Conservation (phyloP, 2,113 vertebrate genomes). For the Otocyon megalotis region DNA sequence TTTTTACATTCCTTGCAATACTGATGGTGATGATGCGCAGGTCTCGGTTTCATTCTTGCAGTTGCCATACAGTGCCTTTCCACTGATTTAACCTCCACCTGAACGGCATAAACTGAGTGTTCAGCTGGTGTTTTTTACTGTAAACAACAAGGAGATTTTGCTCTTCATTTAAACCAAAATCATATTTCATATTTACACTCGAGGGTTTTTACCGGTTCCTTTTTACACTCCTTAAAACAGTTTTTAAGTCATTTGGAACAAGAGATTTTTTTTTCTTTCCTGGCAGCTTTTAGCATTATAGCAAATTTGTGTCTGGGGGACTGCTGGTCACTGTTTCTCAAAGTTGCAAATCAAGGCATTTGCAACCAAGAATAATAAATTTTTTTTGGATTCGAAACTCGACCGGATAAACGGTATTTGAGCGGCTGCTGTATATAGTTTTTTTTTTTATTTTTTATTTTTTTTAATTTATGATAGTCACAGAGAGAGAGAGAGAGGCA, state of each 20-base stretch:
- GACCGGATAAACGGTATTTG: slow-evolving; percentile 88
- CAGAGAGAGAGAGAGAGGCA: too few relatives aligned
- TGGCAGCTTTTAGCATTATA: slow-evolving; percentile 97
- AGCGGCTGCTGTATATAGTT: slow-evolving; percentile 92
- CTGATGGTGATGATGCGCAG: slow-evolving; percentile 92
- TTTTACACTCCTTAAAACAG: slow-evolving; percentile 97
- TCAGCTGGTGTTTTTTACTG: slow-evolving; percentile 98
- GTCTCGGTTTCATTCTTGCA: slow-evolving; percentile 94
- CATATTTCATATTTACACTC: slow-evolving; percentile 99
- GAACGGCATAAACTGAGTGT: slow-evolving; percentile 92
- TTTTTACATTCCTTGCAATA: slow-evolving; percentile 96
- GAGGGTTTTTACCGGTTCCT: slow-evolving; percentile 98
- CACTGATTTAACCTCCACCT: slow-evolving; percentile 94
- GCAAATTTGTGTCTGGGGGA: slow-evolving; percentile 91
- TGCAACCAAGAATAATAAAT: slow-evolving; percentile 86
- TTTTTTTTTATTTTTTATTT: too few relatives aligned
- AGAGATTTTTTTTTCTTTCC: slow-evolving; percentile 90
- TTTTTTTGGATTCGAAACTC: slow-evolving; percentile 91
- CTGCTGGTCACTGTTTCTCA: slow-evolving; percentile 87
- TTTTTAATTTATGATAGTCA: too few relatives aligned
- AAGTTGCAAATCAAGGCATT: slow-evolving; percentile 87
- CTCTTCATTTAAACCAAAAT: slow-evolving; percentile 98
- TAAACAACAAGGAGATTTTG: slow-evolving; percentile 95
- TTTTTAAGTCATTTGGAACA: slow-evolving; percentile 97
- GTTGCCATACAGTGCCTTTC: slow-evolving; percentile 99